Conservation (phyloP, 2,888 invertebrate species). For the Cacoxenus indagator region DNA sequence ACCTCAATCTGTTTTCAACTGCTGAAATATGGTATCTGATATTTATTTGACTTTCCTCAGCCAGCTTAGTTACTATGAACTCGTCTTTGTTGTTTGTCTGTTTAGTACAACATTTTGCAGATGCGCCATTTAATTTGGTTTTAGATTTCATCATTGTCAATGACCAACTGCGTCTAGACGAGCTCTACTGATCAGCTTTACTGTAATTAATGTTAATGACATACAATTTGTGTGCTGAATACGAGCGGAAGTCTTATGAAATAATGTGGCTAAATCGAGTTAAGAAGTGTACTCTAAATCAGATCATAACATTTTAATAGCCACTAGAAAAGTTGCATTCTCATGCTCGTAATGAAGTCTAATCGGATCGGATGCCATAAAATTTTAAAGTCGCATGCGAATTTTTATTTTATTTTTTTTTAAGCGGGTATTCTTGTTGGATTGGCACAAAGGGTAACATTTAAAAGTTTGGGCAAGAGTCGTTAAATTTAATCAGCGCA, state of each 20-base stretch:
- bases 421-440: not conserved
- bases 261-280: no score
- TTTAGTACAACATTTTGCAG: not conserved
- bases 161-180: not conserved
- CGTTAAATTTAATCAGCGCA: not conserved
- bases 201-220: conserved; percentile 5
- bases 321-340: conserved; percentile 5
- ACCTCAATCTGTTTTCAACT: not conserved
- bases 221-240: not conserved
- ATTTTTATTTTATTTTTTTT: no score
- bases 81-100: not conserved
- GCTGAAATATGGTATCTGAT: not conserved
- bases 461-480: not conserved
- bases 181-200: not conserved
- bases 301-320: conserved; percentile 3
- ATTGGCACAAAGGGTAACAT: not conserved
- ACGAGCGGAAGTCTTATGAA: not conserved
- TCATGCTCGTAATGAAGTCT: not conserved
- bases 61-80: not conserved
- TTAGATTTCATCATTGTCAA: not conserved
- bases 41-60: not conserved
- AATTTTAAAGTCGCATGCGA: not conserved
- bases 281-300: no score
- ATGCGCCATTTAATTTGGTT: not conserved
- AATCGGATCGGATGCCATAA: not conserved